phyloP scores from a whole-genome alignment of 2,113 vertebrate species.

The Oreotragus oreotragus region DNA sequence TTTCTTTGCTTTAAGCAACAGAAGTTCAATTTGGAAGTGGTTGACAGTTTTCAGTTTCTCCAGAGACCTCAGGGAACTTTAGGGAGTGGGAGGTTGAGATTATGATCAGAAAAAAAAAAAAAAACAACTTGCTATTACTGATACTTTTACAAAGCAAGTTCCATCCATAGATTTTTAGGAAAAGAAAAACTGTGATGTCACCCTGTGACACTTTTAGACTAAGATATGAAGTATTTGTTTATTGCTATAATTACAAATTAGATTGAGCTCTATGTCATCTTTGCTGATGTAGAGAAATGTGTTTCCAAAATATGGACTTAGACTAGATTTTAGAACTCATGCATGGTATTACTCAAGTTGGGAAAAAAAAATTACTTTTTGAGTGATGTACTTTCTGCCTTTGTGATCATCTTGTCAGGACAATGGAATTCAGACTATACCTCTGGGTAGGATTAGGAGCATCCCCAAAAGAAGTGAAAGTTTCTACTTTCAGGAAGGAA shows the following conservation, averaged over 20 bases:
- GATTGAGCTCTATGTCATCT: not conserved
- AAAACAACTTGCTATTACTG: not conserved
- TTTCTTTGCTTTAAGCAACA: not conserved
- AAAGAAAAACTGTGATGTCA: not conserved
- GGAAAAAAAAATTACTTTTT: not conserved
- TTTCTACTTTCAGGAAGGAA: not conserved
- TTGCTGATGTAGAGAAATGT: not conserved
- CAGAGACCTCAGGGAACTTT: not conserved
- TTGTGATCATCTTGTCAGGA: constrained; percentile 8
- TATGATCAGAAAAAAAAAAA: not conserved
- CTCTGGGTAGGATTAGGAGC: not conserved
- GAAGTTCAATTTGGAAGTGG: not conserved
- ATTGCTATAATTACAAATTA: not conserved
- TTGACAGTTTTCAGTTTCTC: not conserved
- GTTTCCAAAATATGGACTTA: not conserved
- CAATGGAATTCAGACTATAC: not conserved
- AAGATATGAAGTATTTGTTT: not conserved
- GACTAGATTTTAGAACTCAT: not conserved
- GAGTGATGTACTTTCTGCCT: not conserved
- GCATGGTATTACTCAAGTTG: not conserved
- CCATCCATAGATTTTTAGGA: not conserved
- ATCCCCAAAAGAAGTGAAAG: not conserved
- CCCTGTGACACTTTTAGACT: not conserved
- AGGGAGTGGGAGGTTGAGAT: not conserved
- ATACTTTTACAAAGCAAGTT: not conserved